phyloP scores from a whole-genome alignment of 2,888 invertebrate species.

The Imbricaverruca yamaguchii region DNA sequence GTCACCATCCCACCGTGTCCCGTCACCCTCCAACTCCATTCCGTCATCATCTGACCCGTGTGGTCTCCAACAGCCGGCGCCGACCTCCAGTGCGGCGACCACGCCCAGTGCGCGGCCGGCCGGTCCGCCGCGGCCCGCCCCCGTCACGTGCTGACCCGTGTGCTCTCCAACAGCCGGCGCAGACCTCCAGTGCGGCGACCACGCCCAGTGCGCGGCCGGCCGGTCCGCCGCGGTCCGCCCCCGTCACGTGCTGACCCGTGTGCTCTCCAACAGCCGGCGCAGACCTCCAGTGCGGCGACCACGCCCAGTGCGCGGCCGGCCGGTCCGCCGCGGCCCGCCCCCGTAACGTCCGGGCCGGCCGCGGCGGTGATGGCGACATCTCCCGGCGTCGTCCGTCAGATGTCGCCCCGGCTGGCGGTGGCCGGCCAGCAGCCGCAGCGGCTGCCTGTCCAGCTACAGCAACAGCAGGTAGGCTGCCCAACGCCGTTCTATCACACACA shows the following conservation, averaged over 20 bases:
- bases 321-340: neutral
- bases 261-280: neutral
- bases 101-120: no score
- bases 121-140: no score
- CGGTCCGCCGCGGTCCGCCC: neutral
- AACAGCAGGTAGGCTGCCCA: constrained; percentile 31
- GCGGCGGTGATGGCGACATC: no score
- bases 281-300: neutral
- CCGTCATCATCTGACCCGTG: no score
- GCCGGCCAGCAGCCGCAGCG: constrained; percentile 36
- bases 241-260: neutral
- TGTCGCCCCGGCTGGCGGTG: constrained; percentile 30
- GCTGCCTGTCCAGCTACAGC: constrained; percentile 36
- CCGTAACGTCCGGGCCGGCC: neutral
- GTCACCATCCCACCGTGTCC: neutral
- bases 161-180: neutral
- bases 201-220: neutral
- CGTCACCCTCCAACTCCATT: no score
- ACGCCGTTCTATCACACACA: no score
- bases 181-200: neutral
- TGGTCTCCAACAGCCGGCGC: neutral
- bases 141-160: no score
- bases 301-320: neutral
- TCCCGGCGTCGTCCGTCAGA: neutral
- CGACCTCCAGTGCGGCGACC: neutral